Evolutionary conservation across 2,113 vertebrate genomes (phyloP).

Genomic region (Sceloporus undulatus): DNA sequence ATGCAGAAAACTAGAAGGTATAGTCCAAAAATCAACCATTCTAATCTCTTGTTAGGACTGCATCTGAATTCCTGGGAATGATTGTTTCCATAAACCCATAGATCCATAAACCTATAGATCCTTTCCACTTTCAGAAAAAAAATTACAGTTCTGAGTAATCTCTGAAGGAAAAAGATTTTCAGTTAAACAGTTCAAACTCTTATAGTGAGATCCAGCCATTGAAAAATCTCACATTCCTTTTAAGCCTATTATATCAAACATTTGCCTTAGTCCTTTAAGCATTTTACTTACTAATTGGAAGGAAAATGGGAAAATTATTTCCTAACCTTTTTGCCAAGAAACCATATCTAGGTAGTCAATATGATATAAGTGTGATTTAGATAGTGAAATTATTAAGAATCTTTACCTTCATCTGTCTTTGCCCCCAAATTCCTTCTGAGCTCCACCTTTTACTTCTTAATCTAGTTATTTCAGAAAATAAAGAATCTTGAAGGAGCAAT

Average conservation of each 20-base stretch:
- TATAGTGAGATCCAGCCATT: not conserved
- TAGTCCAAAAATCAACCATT: too few species aligned
- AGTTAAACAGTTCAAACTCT: too few species aligned
- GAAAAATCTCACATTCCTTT: not conserved
- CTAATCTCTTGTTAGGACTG: not conserved
- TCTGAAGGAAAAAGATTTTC: not conserved
- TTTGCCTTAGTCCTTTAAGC: conserved; percentile 7
- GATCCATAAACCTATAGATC: not conserved
- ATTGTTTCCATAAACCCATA: not conserved
- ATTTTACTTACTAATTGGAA: not conserved
- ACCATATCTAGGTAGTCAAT: not conserved
- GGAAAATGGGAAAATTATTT: not conserved
- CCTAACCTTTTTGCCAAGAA: not conserved
- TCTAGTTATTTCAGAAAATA: not conserved
- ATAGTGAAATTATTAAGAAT: not conserved
- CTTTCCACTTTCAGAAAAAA: not conserved
- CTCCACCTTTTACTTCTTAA: not conserved
- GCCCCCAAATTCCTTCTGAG: not conserved
- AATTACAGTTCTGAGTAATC: not conserved
- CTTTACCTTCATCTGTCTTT: not conserved
- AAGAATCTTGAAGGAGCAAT: not conserved
- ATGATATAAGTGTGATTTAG: not conserved
- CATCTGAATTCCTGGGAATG: not conserved
- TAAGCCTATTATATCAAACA: conserved; percentile 1
- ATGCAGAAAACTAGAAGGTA: too few species aligned